Evolutionary conservation across 2,888 invertebrate species (phyloP).

Genomic region (Dynastes hyllus): DNA sequence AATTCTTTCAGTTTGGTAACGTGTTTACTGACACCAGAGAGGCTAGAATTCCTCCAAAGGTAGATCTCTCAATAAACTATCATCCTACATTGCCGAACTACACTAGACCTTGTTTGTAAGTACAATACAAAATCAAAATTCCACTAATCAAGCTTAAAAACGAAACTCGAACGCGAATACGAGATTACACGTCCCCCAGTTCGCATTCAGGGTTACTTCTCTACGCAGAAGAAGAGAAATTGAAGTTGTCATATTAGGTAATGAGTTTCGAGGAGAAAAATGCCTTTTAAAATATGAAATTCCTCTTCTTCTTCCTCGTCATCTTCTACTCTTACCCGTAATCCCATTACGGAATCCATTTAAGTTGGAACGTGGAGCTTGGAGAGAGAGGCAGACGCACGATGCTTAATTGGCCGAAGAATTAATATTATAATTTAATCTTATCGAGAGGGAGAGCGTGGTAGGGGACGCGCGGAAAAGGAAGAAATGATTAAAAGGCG

Average conservation of each 20-base stretch:
- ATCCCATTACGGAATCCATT: slow-evolving; percentile 64
- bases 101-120: too few relatives aligned
- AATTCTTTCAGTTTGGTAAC: too few relatives aligned
- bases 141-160: too few relatives aligned
- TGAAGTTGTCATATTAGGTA: slow-evolving; percentile 60
- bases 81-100: too few relatives aligned
- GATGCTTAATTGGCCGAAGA: slow-evolving; percentile 65
- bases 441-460: slow-evolving; percentile 56
- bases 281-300: slow-evolving; percentile 61
- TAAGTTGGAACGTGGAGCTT: slow-evolving; percentile 58
- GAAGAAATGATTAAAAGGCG: slow-evolving; percentile 57
- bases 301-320: slow-evolving; percentile 29
- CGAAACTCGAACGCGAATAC: too few relatives aligned
- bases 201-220: neutral
- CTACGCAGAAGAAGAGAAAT: slow-evolving; percentile 57
- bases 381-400: slow-evolving; percentile 59
- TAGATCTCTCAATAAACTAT: too few relatives aligned
- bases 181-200: too few relatives aligned
- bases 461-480: neutral
- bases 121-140: too few relatives aligned
- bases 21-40: too few relatives aligned
- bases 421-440: slow-evolving; percentile 64
- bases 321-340: slow-evolving; percentile 50
- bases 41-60: too few relatives aligned
- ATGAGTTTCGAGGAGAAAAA: slow-evolving; percentile 60